phyloP scores from a whole-genome alignment of 2,888 invertebrate genomes.

The Calliopum simillimum region DNA sequence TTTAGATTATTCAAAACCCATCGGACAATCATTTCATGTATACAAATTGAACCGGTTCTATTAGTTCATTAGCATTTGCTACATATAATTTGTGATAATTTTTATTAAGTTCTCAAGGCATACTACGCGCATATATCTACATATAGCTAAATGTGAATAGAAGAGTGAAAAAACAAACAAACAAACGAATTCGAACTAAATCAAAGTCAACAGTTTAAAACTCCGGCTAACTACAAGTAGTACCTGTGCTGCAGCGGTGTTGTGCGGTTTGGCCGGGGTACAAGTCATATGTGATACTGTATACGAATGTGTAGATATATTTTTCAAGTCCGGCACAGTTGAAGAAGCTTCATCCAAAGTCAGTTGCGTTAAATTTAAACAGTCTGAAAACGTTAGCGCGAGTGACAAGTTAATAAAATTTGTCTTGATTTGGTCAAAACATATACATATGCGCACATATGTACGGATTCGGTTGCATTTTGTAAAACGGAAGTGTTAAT shows the following conservation, averaged over 20 bases:
- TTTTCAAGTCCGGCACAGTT: constrained; percentile 18
- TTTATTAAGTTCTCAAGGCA: too few species aligned
- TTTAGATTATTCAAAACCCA: too few species aligned
- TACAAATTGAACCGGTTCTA: too few species aligned
- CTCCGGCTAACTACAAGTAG: background rate
- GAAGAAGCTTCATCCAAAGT: constrained; percentile 40
- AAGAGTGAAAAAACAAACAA: constrained; percentile 24
- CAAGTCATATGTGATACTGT: too few species aligned
- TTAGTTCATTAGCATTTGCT: too few species aligned
- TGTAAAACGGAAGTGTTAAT: constrained; percentile 1
- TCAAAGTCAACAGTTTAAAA: constrained; percentile 38
- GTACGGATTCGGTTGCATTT: background rate
- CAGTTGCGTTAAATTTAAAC: constrained; percentile 33
- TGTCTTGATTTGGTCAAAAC: background rate
- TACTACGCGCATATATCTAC: too few species aligned
- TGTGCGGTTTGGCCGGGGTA: constrained; percentile 1
- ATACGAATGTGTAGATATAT: background rate
- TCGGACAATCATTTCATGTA: too few species aligned
- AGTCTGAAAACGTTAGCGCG: constrained; percentile 53
- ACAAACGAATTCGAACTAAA: constrained; percentile 37
- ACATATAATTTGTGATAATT: too few species aligned
- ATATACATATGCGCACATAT: background rate
- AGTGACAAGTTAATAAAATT: constrained; percentile 35
- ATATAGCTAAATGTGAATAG: constrained; percentile 23
- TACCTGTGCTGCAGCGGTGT: background rate